These are phyloP conservation scores for Perca fluviatilis DNA, from an alignment of 2,113 vertebrate species.

Conservation along the genomic window DNA sequence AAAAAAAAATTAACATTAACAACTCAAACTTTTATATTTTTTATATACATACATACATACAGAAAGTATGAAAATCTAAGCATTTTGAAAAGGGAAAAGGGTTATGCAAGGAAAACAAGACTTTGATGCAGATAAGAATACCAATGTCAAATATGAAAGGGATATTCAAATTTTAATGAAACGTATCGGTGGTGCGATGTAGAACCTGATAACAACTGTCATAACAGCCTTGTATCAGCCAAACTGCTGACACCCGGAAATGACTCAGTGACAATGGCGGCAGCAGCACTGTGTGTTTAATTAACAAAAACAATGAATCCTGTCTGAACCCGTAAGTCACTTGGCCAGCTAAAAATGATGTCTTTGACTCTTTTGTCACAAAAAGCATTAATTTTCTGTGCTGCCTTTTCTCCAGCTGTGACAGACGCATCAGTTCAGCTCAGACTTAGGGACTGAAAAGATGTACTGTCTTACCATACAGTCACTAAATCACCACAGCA, in stretches of 20 bases:
- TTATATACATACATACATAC: too few species aligned
- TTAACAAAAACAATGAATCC: constrained; percentile 16
- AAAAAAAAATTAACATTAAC: not conserved
- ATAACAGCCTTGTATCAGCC: not conserved
- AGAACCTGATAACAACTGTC: not conserved
- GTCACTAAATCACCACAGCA: not conserved
- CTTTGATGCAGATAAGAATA: not conserved
- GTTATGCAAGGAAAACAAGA: not conserved
- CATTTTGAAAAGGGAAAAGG: not conserved
- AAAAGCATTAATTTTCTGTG: not conserved
- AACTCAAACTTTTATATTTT: not conserved
- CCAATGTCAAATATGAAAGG: not conserved
- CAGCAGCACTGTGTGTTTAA: not conserved
- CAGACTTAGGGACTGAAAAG: not conserved
- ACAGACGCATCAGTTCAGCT: constrained; percentile 19
- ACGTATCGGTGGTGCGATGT: not conserved
- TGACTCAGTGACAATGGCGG: not conserved
- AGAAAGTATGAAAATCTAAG: not conserved
- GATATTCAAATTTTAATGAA: constrained; percentile 8
- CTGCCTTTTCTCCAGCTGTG: not conserved
- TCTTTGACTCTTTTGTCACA: not conserved
- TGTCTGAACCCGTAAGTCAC: constrained; percentile 18
- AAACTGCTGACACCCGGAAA: constrained; percentile 26
- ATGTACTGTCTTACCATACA: not conserved
- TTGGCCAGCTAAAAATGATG: not conserved